Percentiles rank a stretch among this genome's conserved stretches.
These are phyloP conservation scores for Zaprionus camerounensis DNA, from an alignment of 1,140 invertebrate species.

Conservation along the genomic window DNA sequence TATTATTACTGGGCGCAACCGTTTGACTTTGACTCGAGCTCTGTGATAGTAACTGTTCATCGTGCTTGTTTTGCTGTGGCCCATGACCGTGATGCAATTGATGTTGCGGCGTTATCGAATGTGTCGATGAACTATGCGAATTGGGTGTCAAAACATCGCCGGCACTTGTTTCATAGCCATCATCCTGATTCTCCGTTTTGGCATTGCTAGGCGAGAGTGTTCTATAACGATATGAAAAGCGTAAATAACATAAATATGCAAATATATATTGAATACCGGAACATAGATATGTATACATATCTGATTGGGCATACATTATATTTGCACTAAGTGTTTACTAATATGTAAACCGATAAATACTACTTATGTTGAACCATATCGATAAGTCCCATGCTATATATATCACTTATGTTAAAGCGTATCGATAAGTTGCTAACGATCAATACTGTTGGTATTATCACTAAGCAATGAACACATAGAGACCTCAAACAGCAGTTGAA, in stretches of 20 bases:
- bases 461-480: no score
- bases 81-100: conserved; percentile 52
- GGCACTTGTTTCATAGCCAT: conserved; percentile 93
- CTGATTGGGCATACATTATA: no score
- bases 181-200: conserved; percentile 91
- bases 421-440: no score
- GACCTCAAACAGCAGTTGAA: no score
- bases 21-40: conserved; percentile 20
- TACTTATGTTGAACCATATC: no score
- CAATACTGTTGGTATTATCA: no score
- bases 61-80: conserved; percentile 46
- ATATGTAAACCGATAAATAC: no score
- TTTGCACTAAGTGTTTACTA: no score
- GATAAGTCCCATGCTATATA: no score
- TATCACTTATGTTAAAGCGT: no score
- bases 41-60: conserved; percentile 46
- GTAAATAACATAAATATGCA: background rate
- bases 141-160: conserved; percentile 89
- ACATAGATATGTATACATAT: no score
- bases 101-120: conserved; percentile 85
- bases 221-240: conserved; percentile 35
- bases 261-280: background rate
- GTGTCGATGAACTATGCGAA: conserved; percentile 86
- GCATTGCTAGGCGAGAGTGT: conserved; percentile 85
- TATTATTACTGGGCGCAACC: conserved; percentile 17